Conservation (phyloP, 2,113 vertebrate species). For the Bubo scandiacus region DNA sequence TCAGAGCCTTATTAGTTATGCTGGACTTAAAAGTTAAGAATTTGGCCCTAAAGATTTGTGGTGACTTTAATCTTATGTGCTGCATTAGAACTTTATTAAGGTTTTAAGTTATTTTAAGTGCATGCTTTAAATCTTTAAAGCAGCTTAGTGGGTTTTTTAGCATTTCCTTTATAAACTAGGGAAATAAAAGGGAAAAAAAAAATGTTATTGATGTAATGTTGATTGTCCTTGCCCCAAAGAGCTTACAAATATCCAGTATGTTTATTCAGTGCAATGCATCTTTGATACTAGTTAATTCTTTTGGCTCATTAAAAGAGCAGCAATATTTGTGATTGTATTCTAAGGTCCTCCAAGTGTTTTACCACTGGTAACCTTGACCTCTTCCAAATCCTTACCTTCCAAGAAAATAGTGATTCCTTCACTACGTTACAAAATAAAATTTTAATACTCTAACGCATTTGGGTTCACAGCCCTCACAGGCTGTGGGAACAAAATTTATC, state of each 20-base stretch:
- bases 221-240: neutral
- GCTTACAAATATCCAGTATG: neutral
- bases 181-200: neutral
- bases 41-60: neutral
- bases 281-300: neutral
- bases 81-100: neutral
- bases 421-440: neutral
- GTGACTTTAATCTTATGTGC: neutral
- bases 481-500: neutral
- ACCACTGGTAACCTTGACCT: neutral
- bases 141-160: neutral
- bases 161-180: neutral
- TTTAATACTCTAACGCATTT: neutral
- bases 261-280: neutral
- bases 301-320: neutral
- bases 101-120: constrained; percentile 11
- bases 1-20: neutral
- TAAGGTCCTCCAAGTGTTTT: neutral
- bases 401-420: neutral
- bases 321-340: neutral
- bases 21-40: neutral
- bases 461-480: neutral
- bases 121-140: neutral
- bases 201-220: neutral
- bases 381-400: neutral